Evolutionary conservation across 2,797 vertebrate genomes (phyloP).

Genomic region (Poliocrania exsul): DNA sequence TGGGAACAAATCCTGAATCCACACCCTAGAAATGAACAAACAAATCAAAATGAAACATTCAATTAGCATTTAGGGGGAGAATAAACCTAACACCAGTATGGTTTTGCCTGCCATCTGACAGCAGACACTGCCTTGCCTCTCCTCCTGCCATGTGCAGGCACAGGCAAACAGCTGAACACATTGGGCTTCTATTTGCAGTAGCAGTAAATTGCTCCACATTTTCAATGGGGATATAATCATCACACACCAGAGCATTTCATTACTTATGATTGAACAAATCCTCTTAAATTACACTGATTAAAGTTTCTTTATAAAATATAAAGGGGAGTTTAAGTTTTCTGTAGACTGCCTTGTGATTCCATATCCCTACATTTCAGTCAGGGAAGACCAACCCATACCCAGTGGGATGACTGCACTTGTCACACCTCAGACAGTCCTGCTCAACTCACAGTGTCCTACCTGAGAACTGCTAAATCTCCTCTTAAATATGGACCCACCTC

Average conservation of each 20-base stretch:
- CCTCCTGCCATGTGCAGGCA: background rate
- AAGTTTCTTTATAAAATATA: background rate
- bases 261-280: conserved; percentile 19
- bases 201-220: background rate
- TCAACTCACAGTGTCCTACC: background rate
- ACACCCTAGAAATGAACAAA: conserved; percentile 84
- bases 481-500: background rate
- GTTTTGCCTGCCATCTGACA: background rate
- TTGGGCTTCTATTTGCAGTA: background rate
- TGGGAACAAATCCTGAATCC: conserved; percentile 95
- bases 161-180: conserved; percentile 21
- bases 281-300: conserved; percentile 19
- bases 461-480: background rate
- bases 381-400: background rate
- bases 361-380: background rate
- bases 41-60: background rate
- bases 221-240: conserved; percentile 3
- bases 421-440: background rate
- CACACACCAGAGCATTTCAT: conserved; percentile 2
- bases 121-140: background rate
- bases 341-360: background rate
- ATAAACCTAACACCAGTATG: background rate
- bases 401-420: background rate
- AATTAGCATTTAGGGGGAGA: background rate
- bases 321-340: background rate